Percentiles rank a stretch among this genome's conserved stretches.
Conservation (phyloP, 2,888 invertebrate genomes). For the Stegophylla sp. region DNA sequence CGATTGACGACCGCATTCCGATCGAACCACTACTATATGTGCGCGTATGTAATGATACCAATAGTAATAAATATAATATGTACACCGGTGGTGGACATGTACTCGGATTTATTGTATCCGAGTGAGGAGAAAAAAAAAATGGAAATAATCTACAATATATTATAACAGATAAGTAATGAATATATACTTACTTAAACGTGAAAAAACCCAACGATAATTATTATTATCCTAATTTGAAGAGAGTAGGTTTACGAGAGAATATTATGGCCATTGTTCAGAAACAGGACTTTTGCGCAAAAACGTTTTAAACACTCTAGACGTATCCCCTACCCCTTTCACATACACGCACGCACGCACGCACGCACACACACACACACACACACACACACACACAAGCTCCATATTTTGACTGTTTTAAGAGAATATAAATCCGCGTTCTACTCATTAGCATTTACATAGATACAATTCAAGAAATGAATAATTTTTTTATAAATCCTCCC, state of each 20-base stretch:
- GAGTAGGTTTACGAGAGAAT: neutral
- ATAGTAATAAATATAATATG: too few species aligned
- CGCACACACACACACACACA: too few species aligned
- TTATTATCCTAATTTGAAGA: conserved; percentile 21
- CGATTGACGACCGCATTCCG: conserved; percentile 49
- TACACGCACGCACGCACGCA: too few species aligned
- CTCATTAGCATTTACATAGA: too few species aligned
- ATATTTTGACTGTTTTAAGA: too few species aligned
- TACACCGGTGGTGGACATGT: conserved; percentile 26
- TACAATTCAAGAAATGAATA: too few species aligned
- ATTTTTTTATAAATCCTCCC: too few species aligned
- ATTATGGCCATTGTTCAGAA: conserved; percentile 23
- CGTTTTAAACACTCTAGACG: neutral
- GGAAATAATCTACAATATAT: neutral
- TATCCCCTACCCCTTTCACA: too few species aligned
- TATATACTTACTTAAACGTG: neutral
- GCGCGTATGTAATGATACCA: too few species aligned
- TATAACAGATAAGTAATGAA: neutral
- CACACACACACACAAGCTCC: too few species aligned
- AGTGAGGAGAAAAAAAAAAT: conserved; percentile 3
- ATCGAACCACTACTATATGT: too few species aligned
- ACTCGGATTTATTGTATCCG: conserved; percentile 38
- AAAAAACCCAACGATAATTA: neutral
- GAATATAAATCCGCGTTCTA: too few species aligned
- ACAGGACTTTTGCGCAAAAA: conserved; percentile 22